Base-by-base conservation (phyloP, 2,113 vertebrate genomes). In the Epinephelus lanceolatus region DNA sequence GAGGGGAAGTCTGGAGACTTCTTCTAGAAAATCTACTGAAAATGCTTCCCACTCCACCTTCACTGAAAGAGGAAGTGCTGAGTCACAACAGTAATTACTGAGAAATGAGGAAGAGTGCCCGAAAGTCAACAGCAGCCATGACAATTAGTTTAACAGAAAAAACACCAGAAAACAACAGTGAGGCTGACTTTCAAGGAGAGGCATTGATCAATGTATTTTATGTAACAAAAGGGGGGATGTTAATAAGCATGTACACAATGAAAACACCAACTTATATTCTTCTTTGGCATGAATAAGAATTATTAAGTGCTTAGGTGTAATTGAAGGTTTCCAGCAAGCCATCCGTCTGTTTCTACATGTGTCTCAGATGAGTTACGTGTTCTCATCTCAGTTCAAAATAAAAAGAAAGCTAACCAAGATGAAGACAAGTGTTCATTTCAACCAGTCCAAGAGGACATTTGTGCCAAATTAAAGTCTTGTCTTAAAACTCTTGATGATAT, bases 61-160 rank as follows among this genome's bases (percentile, higher is more conserved):
- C 55, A 52, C 72, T 60, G 21, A 88, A 80, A 91, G 57, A 92
- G 90, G 91, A 94, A 94, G 90, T 91, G 42, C 53, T 30, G 25
- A 76, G 84, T 84, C 88, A 82, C 67, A 87, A 51, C 78, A 81
- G 80, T 66, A 90, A 91, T 88, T 81, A 93, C 80, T 19, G 40
- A 86, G 55, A 77, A 78, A 86, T 73, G 82, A 82, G 81, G 69
- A 87, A 91, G 86, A 67, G 45, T 2, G 37, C 27, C 21, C 23
- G 0, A 1, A 42, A 23, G 57, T 49, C 52, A 2, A 66, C 25
- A 6, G 18, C 40, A 59, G 52, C 66, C 42, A 51, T 76, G 21
- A 42, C 30, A 37, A 37, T 30, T 62, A n/a, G 40, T 4, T 17
- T n/a, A 11, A 15, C 47, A 52, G 21, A 9, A 53, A 52, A 11